These are phyloP conservation scores for Amphiprion percula DNA, from an alignment of 2,113 vertebrate genomes.

Conservation along the genomic window DNA sequence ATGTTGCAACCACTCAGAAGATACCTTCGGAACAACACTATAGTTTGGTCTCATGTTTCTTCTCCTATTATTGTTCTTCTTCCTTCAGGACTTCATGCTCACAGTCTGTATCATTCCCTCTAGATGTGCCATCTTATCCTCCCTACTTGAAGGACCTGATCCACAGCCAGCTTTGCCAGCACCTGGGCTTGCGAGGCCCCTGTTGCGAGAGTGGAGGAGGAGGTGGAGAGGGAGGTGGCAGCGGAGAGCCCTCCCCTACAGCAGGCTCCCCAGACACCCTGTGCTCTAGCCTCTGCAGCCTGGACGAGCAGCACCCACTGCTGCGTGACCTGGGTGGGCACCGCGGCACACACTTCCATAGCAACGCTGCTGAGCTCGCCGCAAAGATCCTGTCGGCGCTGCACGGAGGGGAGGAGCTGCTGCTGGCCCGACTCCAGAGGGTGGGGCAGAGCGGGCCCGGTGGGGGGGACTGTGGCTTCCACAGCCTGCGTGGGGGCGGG, in stretches of 20 bases:
- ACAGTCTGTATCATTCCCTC: slow-evolving; percentile 38
- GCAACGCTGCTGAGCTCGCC: slow-evolving; percentile 88
- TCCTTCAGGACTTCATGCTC: slow-evolving; percentile 29
- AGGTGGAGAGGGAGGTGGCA: slow-evolving; percentile 87
- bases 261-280: slow-evolving; percentile 93
- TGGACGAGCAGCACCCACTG: slow-evolving; percentile 91
- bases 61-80: not conserved
- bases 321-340: slow-evolving; percentile 83
- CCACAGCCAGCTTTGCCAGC: slow-evolving; percentile 89
- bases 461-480: slow-evolving; percentile 88
- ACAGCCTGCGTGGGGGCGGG: slow-evolving; percentile 85
- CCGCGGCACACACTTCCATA: slow-evolving; percentile 76
- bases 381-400: slow-evolving; percentile 92
- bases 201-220: slow-evolving; percentile 83
- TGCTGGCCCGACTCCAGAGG: slow-evolving; percentile 89
- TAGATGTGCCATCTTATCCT: slow-evolving; percentile 83
- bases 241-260: slow-evolving; percentile 90
- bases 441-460: slow-evolving; percentile 81
- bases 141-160: slow-evolving; percentile 91
- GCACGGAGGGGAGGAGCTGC: slow-evolving; percentile 87
- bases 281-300: slow-evolving; percentile 96
- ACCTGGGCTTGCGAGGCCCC: slow-evolving; percentile 84
- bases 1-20: not conserved
- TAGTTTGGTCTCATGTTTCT: not conserved
- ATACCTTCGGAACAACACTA: not conserved